Evolutionary conservation across 2,113 vertebrate species (phyloP), one percentile per base, ranked within the genome.

Genomic region (Bufo bufo): DNA sequence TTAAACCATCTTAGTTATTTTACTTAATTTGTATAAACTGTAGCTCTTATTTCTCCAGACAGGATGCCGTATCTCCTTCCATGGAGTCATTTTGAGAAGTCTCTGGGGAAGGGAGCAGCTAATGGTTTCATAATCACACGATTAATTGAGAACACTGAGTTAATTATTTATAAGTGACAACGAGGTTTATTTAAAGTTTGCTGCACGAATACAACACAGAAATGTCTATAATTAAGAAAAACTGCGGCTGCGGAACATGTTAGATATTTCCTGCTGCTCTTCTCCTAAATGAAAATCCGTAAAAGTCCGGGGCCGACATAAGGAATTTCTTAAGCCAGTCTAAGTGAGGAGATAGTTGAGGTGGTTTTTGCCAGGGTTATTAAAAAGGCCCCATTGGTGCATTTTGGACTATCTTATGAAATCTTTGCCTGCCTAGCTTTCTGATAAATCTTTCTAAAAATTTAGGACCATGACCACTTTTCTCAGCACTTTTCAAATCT

Each of bases 161-260:
- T 86, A 86, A 86, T 86, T 86, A 78, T 86, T 86, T 79, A 82
- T 65, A 79, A 77, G 85, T 86, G 85, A 79, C 85, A 86, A 80
- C 59, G n/a, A 79, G 75, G 77, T 79, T 86, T 79, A 86, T 86
- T 86, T 69, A 79, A 86, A 79, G 49, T 86, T 86, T 43, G 47
- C 45, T 52, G 74, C 7, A 61, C 1, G 10, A 79, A 66, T 61
- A 13, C 56, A 77, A 50, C 56, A 20, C 47, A 20, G 23, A 43
- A 49, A 54, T 20, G 14, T 49, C 13, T 74, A 19, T 47, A 74
- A 74, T 74, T 74, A 74, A 7, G 23, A 23, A 7, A 13, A 33
- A 33, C 23, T 45, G 69, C 14, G 69, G 23, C 4, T 43, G 12
- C 16, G 14, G 9, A 74, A 74, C 43, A 2, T 7, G 14, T 16